phyloP scores from a whole-genome alignment of 2,888 invertebrate genomes.

The Stomorhina lunata region DNA sequence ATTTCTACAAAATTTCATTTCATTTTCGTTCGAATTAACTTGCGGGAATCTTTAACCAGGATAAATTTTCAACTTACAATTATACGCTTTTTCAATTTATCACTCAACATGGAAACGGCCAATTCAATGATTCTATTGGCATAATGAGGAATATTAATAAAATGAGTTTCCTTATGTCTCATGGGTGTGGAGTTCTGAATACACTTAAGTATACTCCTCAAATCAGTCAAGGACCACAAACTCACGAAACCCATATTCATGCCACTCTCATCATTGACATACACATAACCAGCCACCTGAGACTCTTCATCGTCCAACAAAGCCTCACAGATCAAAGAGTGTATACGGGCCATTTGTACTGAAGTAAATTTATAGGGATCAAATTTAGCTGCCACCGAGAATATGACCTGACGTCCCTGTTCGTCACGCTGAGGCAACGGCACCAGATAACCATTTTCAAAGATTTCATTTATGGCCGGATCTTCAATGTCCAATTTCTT shows the following conservation, averaged over 20 bases:
- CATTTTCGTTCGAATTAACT: no score
- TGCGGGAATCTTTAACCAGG: no score
- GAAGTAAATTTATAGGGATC: slow-evolving; percentile 89
- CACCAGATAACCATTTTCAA: slow-evolving; percentile 89
- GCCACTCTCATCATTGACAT: slow-evolving; percentile 90
- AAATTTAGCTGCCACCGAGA: slow-evolving; percentile 89
- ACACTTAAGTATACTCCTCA: slow-evolving; percentile 88
- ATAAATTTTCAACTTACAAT: slow-evolving; percentile 84
- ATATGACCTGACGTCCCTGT: slow-evolving; percentile 87
- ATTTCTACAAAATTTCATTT: no score
- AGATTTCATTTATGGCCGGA: slow-evolving; percentile 88
- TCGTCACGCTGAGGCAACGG: slow-evolving; percentile 87
- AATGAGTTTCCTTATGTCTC: slow-evolving; percentile 93
- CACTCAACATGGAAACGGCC: slow-evolving; percentile 89
- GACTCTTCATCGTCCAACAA: slow-evolving; percentile 91
- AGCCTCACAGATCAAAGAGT: slow-evolving; percentile 91
- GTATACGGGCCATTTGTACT: slow-evolving; percentile 91
- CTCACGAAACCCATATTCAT: slow-evolving; percentile 91
- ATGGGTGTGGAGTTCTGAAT: slow-evolving; percentile 94
- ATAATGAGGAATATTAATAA: slow-evolving; percentile 90
- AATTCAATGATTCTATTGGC: slow-evolving; percentile 92
- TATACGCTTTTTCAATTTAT: slow-evolving; percentile 90
- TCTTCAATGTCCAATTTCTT: slow-evolving; percentile 89
- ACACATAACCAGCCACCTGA: slow-evolving; percentile 91
- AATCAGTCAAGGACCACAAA: slow-evolving; percentile 89